Conservation (phyloP, 2,113 vertebrate genomes). For the Anarhynchus alexandrinus region DNA sequence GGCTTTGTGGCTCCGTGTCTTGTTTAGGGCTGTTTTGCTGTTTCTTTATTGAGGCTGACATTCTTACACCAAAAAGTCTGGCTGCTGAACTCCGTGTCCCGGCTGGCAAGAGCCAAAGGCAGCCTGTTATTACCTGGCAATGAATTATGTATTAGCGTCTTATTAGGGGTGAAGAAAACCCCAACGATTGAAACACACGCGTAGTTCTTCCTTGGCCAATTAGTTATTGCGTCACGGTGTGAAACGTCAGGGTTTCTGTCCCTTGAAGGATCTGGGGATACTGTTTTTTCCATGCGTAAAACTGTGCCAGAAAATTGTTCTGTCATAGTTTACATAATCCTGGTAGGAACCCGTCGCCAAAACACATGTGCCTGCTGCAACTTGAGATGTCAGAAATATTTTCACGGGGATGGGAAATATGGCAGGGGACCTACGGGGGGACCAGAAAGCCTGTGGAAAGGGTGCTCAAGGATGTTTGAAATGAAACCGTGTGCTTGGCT, state of each 20-base stretch:
- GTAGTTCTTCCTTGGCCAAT: background rate
- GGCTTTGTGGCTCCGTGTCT: background rate
- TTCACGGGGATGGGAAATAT: background rate
- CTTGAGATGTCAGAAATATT: background rate
- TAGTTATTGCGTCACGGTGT: background rate
- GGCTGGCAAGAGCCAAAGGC: background rate
- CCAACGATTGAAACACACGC: background rate
- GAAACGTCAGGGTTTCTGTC: background rate
- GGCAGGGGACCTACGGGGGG: background rate
- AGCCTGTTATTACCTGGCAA: background rate
- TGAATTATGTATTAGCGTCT: background rate
- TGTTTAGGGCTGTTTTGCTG: background rate
- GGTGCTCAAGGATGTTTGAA: background rate
- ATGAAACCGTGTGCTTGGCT: rapidly evolving
- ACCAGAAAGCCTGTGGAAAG: background rate
- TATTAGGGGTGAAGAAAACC: background rate
- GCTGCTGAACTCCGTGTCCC: background rate
- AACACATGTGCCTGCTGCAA: background rate
- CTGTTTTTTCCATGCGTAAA: background rate
- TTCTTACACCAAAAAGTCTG: rapidly evolving
- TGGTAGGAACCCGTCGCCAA: background rate
- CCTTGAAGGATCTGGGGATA: background rate
- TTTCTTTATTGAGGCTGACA: background rate
- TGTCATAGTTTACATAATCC: background rate
- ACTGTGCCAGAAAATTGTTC: background rate